Evolutionary conservation across 2,888 invertebrate genomes (phyloP).

Genomic region (Hydropsyche betteni): DNA sequence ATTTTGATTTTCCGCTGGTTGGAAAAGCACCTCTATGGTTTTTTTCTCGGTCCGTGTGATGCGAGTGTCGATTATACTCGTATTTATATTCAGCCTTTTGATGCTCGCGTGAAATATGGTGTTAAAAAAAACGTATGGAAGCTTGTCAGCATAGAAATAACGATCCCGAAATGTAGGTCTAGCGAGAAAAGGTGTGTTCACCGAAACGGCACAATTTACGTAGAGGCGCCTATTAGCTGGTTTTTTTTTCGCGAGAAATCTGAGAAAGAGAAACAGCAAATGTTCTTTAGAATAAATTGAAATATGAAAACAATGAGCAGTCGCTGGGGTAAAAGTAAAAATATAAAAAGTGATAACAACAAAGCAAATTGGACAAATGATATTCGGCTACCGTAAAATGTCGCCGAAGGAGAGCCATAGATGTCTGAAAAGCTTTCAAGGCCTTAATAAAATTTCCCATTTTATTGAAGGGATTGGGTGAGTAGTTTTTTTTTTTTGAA

Average conservation of each 20-base stretch:
- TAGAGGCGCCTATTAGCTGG: not conserved
- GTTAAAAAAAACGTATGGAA: too few species aligned
- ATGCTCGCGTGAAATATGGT: too few species aligned
- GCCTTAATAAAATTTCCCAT: slow-evolving; percentile 15
- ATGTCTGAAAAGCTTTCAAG: slow-evolving; percentile 19
- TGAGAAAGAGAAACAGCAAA: not conserved
- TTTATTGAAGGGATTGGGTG: too few species aligned
- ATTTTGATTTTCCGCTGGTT: not conserved
- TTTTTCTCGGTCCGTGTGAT: too few species aligned
- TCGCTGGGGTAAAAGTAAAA: not conserved
- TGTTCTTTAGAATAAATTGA: not conserved
- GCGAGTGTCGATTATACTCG: too few species aligned
- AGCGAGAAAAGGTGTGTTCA: too few species aligned
- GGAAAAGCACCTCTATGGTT: too few species aligned
- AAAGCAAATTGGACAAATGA: slow-evolving; percentile 32
- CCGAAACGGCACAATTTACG: too few species aligned
- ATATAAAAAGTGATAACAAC: not conserved
- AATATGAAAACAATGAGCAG: not conserved
- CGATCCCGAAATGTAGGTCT: too few species aligned
- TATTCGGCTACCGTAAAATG: slow-evolving; percentile 20
- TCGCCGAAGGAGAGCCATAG: slow-evolving; percentile 1
- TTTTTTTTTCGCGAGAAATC: not conserved
- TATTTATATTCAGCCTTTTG: too few species aligned
- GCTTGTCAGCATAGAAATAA: too few species aligned
- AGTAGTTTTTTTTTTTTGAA: too few species aligned